phyloP scores from a whole-genome alignment of 1,140 invertebrate species.

The Cataglyphis hispanica region DNA sequence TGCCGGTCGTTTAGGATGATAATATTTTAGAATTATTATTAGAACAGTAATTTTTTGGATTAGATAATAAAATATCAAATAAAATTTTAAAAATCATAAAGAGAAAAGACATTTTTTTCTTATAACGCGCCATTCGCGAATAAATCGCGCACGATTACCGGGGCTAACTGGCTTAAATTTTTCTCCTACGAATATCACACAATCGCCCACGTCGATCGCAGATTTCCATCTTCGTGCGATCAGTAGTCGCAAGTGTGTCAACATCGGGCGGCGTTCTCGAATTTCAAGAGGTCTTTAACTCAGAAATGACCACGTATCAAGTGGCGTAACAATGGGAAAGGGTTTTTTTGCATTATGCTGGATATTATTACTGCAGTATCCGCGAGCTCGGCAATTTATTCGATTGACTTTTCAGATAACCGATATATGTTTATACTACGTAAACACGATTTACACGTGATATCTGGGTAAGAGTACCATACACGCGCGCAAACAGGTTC shows the following conservation, averaged over 20 bases:
- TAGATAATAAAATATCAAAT: not conserved
- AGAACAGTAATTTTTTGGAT: not conserved
- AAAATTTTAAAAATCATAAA: not conserved
- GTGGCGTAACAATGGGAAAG: slow-evolving; percentile 68
- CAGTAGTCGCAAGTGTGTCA: slow-evolving; percentile 43
- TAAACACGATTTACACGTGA: slow-evolving; percentile 67
- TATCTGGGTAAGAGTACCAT: slow-evolving; percentile 43
- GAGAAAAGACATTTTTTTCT: not conserved
- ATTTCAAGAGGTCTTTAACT: slow-evolving; percentile 54
- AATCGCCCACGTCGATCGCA: slow-evolving; percentile 25
- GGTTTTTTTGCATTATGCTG: slow-evolving; percentile 70
- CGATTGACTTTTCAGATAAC: slow-evolving; percentile 82
- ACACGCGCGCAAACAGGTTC: slow-evolving; percentile 41
- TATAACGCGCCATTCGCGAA: not conserved
- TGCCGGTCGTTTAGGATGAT: not conserved
- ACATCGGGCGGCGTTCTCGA: slow-evolving; percentile 33
- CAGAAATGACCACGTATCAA: slow-evolving; percentile 50
- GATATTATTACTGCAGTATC: slow-evolving; percentile 72
- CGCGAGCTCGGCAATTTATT: slow-evolving; percentile 81
- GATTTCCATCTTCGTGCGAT: slow-evolving; percentile 37
- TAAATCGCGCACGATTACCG: not conserved
- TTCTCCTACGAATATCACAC: not conserved
- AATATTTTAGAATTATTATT: not conserved
- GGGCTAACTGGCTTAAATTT: not conserved
- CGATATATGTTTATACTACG: slow-evolving; percentile 48